Evolutionary conservation across 1,140 invertebrate genomes (phyloP).

Genomic region (Pseudomyrmex pallidus): DNA sequence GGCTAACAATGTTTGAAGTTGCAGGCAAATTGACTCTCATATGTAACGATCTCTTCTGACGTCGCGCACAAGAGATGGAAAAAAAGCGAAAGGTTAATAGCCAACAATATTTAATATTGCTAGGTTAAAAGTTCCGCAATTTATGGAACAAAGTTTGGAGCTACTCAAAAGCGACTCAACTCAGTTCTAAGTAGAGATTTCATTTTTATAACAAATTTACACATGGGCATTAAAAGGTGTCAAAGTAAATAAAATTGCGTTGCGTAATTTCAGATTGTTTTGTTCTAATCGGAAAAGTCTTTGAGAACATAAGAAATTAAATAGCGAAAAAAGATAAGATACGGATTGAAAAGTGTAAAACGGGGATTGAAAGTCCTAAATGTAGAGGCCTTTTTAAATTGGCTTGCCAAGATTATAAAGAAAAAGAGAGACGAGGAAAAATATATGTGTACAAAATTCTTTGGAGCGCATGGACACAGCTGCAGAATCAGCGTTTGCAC

Average conservation of each 20-base stretch:
- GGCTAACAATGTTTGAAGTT: slow-evolving; percentile 51
- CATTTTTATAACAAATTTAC: slow-evolving; percentile 54
- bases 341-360: slow-evolving; percentile 24
- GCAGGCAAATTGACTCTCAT: slow-evolving; percentile 48
- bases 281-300: not conserved
- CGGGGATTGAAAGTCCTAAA: slow-evolving; percentile 47
- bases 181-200: slow-evolving; percentile 7
- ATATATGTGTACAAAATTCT: slow-evolving; percentile 54
- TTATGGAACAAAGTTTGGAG: slow-evolving; percentile 40
- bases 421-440: slow-evolving; percentile 18
- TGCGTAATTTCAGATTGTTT: slow-evolving; percentile 54
- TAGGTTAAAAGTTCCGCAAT: slow-evolving; percentile 49
- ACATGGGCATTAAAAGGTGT: slow-evolving; percentile 35
- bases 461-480: slow-evolving; percentile 58
- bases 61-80: not conserved
- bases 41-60: slow-evolving; percentile 38
- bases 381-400: slow-evolving; percentile 30
- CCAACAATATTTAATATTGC: slow-evolving; percentile 48
- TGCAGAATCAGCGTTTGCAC: slow-evolving; percentile 71
- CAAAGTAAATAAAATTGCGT: slow-evolving; percentile 42
- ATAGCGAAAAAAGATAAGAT: not conserved
- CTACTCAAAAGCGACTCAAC: slow-evolving; percentile 1
- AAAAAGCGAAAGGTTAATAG: not conserved
- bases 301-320: not conserved
- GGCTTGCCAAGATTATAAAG: slow-evolving; percentile 55